Percentiles rank a stretch among this genome's conserved stretches.
phyloP scores from a whole-genome alignment of 2,888 invertebrate genomes.

The Atethmia centrago region DNA sequence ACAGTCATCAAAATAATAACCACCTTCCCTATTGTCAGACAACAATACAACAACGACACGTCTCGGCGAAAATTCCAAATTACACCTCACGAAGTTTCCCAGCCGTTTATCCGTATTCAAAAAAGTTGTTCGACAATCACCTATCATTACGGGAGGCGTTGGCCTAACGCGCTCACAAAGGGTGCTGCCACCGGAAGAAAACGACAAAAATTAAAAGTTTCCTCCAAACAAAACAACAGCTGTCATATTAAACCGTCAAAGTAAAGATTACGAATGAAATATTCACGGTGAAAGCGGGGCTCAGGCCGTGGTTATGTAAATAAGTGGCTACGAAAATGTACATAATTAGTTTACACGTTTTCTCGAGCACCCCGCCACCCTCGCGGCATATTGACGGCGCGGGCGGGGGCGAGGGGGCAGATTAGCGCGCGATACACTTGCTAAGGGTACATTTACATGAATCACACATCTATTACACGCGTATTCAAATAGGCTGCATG shows the following conservation, averaged over 20 bases:
- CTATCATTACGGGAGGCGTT: constrained; percentile 88
- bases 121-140: constrained; percentile 85
- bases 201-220: constrained; percentile 90
- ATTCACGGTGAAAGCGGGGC: constrained; percentile 90
- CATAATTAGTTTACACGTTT: constrained; percentile 91
- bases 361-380: constrained; percentile 81
- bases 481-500: constrained; percentile 84
- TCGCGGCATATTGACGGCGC: constrained; percentile 82
- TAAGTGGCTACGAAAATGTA: constrained; percentile 90
- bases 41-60: constrained; percentile 75
- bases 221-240: constrained; percentile 89
- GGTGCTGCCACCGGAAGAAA: constrained; percentile 83
- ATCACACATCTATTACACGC: constrained; percentile 87
- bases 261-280: constrained; percentile 90
- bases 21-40: constrained; percentile 77
- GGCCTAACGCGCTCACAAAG: constrained; percentile 83
- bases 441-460: constrained; percentile 89
- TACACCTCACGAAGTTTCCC: constrained; percentile 83
- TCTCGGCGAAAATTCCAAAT: constrained; percentile 84
- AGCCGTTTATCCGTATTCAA: constrained; percentile 80
- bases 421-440: constrained; percentile 86
- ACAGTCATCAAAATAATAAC: constrained; percentile 85
- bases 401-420: constrained; percentile 74
- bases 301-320: constrained; percentile 90
- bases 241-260: constrained; percentile 90